Conservation (phyloP, 2,888 invertebrate genomes). For the Ormyrus labotus region DNA sequence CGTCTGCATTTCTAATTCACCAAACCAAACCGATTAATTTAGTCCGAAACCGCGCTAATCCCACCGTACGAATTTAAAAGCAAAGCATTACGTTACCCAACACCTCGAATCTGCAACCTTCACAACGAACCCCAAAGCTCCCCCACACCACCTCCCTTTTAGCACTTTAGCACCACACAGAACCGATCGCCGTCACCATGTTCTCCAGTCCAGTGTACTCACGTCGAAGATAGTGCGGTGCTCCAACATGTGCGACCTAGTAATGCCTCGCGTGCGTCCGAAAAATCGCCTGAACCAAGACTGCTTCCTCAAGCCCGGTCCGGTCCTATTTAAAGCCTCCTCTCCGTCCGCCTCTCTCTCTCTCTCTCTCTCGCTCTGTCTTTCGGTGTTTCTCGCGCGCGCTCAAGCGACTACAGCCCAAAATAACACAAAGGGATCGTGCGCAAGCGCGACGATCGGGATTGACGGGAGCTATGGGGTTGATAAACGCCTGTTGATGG, state of each 20-base stretch:
- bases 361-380: neutral
- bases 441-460: slow-evolving; percentile 63
- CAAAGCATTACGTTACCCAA: no score
- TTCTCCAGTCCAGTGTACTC: slow-evolving; percentile 63
- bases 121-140: no score
- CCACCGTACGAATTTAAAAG: no score
- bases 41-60: no score
- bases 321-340: slow-evolving; percentile 75
- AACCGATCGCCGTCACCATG: neutral
- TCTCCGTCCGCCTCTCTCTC: slow-evolving; percentile 53
- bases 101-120: no score
- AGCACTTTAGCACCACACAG: no score
- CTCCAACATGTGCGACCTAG: slow-evolving; percentile 69
- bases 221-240: slow-evolving; percentile 74
- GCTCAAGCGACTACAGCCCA: slow-evolving; percentile 66
- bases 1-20: no score
- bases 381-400: slow-evolving; percentile 5
- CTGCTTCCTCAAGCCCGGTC: slow-evolving; percentile 71
- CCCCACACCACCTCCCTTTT: no score
- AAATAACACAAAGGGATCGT: slow-evolving; percentile 74
- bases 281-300: slow-evolving; percentile 65
- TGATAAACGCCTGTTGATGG: neutral
- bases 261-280: slow-evolving; percentile 17
- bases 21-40: no score
- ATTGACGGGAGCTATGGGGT: slow-evolving; percentile 18